Evolutionary conservation across 2,797 vertebrate species (phyloP).

Genomic region (Chrysocyon brachyurus): DNA sequence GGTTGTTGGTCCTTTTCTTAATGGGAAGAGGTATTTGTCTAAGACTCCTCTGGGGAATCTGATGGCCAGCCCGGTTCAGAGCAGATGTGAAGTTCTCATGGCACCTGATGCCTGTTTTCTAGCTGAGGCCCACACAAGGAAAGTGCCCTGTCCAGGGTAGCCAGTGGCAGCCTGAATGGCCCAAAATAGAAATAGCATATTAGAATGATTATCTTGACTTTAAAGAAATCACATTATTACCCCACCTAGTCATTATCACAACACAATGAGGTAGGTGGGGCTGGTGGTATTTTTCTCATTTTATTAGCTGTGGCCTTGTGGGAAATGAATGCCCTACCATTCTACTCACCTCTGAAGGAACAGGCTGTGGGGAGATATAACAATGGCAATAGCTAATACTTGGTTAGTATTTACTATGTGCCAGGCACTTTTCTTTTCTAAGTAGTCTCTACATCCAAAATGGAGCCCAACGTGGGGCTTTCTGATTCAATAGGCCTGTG

Average conservation of each 20-base stretch:
- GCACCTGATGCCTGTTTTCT: not conserved
- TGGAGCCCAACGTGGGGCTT: too few relatives aligned
- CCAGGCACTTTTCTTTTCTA: not conserved
- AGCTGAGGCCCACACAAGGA: not conserved
- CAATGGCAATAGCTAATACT: not conserved
- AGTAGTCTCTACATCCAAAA: too few relatives aligned
- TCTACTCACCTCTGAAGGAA: not conserved
- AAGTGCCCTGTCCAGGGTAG: not conserved
- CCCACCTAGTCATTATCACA: not conserved
- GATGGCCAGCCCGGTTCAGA: not conserved
- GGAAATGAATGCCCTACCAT: not conserved
- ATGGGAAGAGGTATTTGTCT: not conserved
- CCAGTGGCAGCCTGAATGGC: not conserved
- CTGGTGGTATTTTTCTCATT: not conserved
- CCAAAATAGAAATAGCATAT: not conserved
- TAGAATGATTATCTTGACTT: not conserved
- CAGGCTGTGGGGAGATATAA: not conserved
- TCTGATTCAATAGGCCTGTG: too few relatives aligned
- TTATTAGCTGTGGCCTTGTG: not conserved
- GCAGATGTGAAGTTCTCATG: not conserved
- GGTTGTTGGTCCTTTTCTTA: not conserved
- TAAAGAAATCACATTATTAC: slow-evolving; percentile 11
- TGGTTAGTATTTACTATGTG: fast-evolving
- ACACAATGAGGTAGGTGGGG: not conserved
- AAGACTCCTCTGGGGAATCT: not conserved